Evolutionary conservation across 2,797 vertebrate genomes (phyloP), one percentile per base, ranked within the genome.

Genomic region (Decapterus maruadsi): DNA sequence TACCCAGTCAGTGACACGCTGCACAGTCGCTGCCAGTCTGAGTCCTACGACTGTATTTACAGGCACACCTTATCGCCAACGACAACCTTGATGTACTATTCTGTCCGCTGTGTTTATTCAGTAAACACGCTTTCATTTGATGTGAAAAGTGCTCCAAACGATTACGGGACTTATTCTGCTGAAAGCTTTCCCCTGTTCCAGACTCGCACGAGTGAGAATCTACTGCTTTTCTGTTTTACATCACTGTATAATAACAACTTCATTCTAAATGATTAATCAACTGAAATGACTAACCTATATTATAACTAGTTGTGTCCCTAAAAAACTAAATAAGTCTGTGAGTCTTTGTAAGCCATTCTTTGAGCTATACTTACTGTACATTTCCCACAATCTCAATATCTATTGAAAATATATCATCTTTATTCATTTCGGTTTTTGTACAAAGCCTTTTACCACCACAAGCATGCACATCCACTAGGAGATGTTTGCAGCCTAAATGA

Each of bases 401-500:
- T 58, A 26, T 20, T 17, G 12, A 43, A 58, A 13, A 17, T 48
- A 55, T 10, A 12, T 3, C 45, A 13, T 42, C 36, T 11, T 6
- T 46, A 46, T 72, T 34, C 6, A 34, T 34, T 34, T 34, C 31
- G 6, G 5, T 7, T 36, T 82, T 53, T 2, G 7, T 42, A 50
- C 13, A 19, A 62, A 34, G 50, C 22, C 31, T 60, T 62, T 22
- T 45, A 38, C 22, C 38, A 19, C 12, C 34, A 46, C 36, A 68
- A 61, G 82, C 29, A 69, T 36, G 14, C 12, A 42, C 50, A 58
- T 58, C 59, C 8, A 58, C 4, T 54, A 8, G 17, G 40, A 83
- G 80, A 85, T 38, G 53, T 51, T 65, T 57, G 48, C 57, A 64
- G 64, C 34, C 57, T 43, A 53, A 81, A 81, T 34, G 31, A 80